Evolutionary conservation across 2,888 invertebrate genomes (phyloP).

Genomic region (Clistopyga incitator): DNA sequence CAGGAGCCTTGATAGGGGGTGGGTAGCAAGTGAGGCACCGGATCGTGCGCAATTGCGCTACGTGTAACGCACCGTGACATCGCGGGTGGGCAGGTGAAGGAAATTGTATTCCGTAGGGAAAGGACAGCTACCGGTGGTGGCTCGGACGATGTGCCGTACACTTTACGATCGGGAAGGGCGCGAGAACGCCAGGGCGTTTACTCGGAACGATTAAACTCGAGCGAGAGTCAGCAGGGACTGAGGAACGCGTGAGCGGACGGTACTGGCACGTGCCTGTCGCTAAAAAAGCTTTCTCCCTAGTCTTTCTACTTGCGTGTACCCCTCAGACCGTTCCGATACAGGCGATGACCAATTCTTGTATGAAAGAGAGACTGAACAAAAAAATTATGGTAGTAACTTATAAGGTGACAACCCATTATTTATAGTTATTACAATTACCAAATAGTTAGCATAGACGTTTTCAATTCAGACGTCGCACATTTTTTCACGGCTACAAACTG

Average conservation of each 20-base stretch:
- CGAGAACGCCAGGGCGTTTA: constrained; percentile 59
- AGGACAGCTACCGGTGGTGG: constrained; percentile 38
- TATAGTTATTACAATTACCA: too few species aligned
- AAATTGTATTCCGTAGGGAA: constrained; percentile 69
- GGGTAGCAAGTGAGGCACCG: constrained; percentile 24
- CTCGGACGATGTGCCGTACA: constrained; percentile 45
- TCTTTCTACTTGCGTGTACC: not conserved
- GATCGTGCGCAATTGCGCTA: constrained; percentile 73
- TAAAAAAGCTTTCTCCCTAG: constrained; percentile 47
- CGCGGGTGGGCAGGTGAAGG: constrained; percentile 77
- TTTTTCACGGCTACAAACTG: too few species aligned
- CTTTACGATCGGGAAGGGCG: constrained; percentile 38
- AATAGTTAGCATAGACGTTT: too few species aligned
- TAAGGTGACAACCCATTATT: too few species aligned
- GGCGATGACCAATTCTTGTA: not conserved
- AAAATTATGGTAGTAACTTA: not conserved
- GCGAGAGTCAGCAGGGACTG: constrained; percentile 19
- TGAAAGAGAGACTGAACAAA: not conserved
- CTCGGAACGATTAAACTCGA: constrained; percentile 68
- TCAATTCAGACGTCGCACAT: too few species aligned
- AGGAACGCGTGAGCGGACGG: constrained; percentile 54
- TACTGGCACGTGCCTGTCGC: constrained; percentile 75
- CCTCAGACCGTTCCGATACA: not conserved
- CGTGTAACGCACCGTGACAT: constrained; percentile 77
- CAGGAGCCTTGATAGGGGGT: constrained; percentile 9